Evolutionary conservation across 1,140 invertebrate species (phyloP), one percentile per base, ranked within the genome.

Genomic region (Ptiloglossa arizonensis): DNA sequence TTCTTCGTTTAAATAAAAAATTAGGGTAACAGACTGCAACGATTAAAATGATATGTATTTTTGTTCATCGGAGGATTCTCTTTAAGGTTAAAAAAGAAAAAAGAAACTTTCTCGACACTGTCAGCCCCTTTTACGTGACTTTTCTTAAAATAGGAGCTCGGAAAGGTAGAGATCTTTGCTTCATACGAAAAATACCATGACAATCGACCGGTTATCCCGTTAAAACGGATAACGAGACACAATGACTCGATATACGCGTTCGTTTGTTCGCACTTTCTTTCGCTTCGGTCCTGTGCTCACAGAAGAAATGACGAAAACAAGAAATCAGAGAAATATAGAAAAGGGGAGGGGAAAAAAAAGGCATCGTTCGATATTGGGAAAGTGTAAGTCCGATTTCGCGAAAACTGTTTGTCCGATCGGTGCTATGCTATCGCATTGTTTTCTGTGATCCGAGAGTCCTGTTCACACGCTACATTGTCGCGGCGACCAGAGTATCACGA

Each of bases 401-500:
- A 41, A 15, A 64, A 73, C 24, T 48, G 32, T 3, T 44, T n/a
- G n/a, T 1, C 9, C 52, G 22, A 17, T 22, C 19, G 11, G 19
- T 15, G 19, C 24, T 38, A 19, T 29, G 5, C 15, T 22, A 24
- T 24, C 24, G 41, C 27, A 2, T 38, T 1, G 13, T 27, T 56
- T 54, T 22, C 27, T 27, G 44, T 0, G 4, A 35, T 38, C 19
- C 27, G 5, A 11, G 22, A 57, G 27, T 52, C 9, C 54, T n/a
- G 8, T 22, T 15, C 22, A 11, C 5, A 24, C 17, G 17, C 38
- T 27, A 22, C 32, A 52, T 3, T 24, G 13, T n/a, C 41, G 17
- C 8, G 9, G 62, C 19, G 64, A 17, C 15, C 54, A 29, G 19
- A 48, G 48, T 59, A 69, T 76, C n/a, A 50, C 75, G 27, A 50